Conservation (phyloP, 2,797 vertebrate genomes). For the Xyrichtys novacula region DNA sequence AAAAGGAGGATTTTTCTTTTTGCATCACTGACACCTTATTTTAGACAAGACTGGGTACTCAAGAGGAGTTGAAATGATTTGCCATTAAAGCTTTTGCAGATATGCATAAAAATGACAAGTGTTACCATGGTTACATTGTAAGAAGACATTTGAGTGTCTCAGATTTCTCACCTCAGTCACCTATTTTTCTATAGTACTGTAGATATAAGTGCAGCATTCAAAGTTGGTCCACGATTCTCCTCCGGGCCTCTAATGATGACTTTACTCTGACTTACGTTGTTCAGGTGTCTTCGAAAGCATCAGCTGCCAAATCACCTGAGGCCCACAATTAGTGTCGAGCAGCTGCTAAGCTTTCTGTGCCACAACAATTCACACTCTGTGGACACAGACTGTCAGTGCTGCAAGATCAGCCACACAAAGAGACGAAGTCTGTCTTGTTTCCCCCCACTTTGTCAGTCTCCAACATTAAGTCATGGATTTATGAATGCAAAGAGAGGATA, state of each 20-base stretch:
- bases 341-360: slow-evolving; percentile 78
- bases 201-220: background rate
- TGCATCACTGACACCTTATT: background rate
- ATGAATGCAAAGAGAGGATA: slow-evolving; percentile 20
- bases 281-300: slow-evolving; percentile 73
- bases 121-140: slow-evolving; percentile 14
- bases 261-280: slow-evolving; percentile 62
- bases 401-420: slow-evolving; percentile 56
- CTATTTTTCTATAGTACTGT: background rate
- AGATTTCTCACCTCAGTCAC: background rate
- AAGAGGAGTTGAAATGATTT: slow-evolving; percentile 4
- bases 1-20: background rate
- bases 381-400: slow-evolving; percentile 72
- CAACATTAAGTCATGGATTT: slow-evolving; percentile 33
- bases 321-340: slow-evolving; percentile 80
- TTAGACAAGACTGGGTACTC: slow-evolving; percentile 2
- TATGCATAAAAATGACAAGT: background rate
- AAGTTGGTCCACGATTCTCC: slow-evolving; percentile 17
- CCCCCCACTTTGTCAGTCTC: slow-evolving; percentile 18
- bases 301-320: slow-evolving; percentile 82
- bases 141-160: background rate
- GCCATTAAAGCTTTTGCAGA: slow-evolving; percentile 5
- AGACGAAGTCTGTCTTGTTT: slow-evolving; percentile 40
- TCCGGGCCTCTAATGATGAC: slow-evolving; percentile 37
- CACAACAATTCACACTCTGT: slow-evolving; percentile 72